phyloP scores from a whole-genome alignment of 2,797 vertebrate genomes.

The Valencia hispanica region DNA sequence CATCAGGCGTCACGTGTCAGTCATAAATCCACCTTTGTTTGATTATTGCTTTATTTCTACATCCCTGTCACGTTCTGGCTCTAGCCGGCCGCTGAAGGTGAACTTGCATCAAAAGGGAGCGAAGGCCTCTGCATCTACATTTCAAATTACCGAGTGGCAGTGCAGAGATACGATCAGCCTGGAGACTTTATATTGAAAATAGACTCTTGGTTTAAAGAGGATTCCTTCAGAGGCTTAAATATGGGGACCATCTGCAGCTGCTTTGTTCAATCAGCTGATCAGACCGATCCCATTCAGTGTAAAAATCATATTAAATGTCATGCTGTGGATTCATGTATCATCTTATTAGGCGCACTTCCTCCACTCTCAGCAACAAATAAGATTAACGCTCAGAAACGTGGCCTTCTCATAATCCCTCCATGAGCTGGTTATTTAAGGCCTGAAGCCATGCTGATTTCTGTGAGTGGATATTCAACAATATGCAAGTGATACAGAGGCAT shows the following conservation, averaged over 20 bases:
- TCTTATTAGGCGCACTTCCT: conserved; percentile 47
- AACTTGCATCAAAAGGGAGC: conserved; percentile 43
- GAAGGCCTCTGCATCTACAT: conserved; percentile 41
- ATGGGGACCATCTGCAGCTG: conserved; percentile 27
- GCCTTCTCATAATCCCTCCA: conserved; percentile 44
- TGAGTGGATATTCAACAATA: conserved; percentile 26
- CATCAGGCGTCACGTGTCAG: conserved; percentile 35
- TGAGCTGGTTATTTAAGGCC: conserved; percentile 44
- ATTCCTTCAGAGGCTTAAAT: conserved; percentile 49
- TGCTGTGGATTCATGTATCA: conserved; percentile 53
- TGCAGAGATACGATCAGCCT: conserved; percentile 12
- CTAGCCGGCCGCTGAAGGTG: conserved; percentile 40
- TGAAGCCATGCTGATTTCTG: conserved; percentile 31
- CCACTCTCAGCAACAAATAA: conserved; percentile 54
- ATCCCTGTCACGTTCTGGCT: conserved; percentile 44
- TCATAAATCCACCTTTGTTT: conserved; percentile 63
- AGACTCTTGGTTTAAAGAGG: conserved; percentile 50
- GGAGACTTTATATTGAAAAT: conserved; percentile 24
- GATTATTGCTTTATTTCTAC: conserved; percentile 49
- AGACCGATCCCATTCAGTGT: not conserved
- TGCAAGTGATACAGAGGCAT: conserved; percentile 12
- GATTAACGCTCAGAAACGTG: conserved; percentile 52
- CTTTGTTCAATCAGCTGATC: conserved; percentile 37
- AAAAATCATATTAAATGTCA: conserved; percentile 44
- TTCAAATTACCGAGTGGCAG: conserved; percentile 41